A percentile compares a stretch with the other conserved stretches of the same genome.
Conservation (phyloP, 2,113 vertebrate genomes). For the Theristicus caerulescens region DNA sequence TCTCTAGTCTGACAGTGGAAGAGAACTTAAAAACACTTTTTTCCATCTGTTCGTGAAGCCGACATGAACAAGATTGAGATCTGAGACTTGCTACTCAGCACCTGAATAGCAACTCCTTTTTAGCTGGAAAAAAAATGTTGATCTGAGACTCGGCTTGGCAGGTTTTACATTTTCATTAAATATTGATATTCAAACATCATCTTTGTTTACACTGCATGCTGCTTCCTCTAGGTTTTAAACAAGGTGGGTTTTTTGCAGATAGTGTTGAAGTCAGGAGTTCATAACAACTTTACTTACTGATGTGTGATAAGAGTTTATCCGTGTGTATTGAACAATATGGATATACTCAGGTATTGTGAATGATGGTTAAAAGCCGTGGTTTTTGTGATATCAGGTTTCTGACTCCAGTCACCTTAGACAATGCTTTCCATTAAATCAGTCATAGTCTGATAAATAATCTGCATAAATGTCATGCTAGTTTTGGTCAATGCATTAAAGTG, state of each 20-base stretch:
- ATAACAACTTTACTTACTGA: background rate
- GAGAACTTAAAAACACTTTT: background rate
- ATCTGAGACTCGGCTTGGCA: constrained; percentile 31
- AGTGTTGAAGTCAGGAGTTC: background rate
- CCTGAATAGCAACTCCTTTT: background rate
- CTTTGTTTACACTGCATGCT: constrained; percentile 46
- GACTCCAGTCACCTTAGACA: background rate
- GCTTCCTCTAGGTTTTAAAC: constrained; percentile 28
- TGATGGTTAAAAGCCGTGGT: background rate
- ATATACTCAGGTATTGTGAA: background rate
- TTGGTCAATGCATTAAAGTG: background rate
- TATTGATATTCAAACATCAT: constrained; percentile 48
- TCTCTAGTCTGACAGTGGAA: background rate
- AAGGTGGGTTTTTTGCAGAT: background rate
- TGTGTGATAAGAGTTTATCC: background rate
- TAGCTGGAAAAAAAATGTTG: background rate
- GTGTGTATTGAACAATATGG: background rate
- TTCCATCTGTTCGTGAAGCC: background rate
- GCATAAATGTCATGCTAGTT: background rate
- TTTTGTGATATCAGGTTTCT: background rate
- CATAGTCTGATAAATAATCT: background rate
- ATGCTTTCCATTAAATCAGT: background rate
- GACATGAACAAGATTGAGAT: background rate
- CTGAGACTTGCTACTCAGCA: background rate
- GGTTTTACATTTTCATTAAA: constrained; percentile 64